Evolutionary conservation across 2,113 vertebrate species (phyloP), one percentile per base, ranked within the genome.

Genomic region (Cyanoliseus patagonus): DNA sequence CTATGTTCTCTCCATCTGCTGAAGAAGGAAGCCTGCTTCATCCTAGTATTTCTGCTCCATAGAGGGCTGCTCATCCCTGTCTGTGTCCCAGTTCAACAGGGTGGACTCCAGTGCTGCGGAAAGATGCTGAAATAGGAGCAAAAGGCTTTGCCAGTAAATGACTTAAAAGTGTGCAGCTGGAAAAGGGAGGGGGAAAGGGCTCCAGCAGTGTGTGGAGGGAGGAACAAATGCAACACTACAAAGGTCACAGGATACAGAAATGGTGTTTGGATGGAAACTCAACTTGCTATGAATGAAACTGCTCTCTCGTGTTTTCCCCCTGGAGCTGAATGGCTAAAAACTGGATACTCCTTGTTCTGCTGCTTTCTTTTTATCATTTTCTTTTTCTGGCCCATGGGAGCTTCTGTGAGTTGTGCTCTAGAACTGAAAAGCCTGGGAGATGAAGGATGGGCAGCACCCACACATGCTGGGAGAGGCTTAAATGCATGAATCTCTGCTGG

Each of bases 221-320:
- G 92, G 80, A 85, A 90, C 91, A 94, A 39, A 84, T 41, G 76
- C 86, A 95, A 2, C 88, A 3, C 93, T 73, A 17, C 91, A 94
- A 92, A 97, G 92, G 95, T 96, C 93, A 93, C 77, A 96, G 94
- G 91, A 92, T 94, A 4, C 70, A 81, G 94, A 70, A 86, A 70
- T 92, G 91, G 67, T 92, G 77, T 95, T 96, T 92, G 92, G 82
- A 95, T 97, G 97, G 96, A 96, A 97, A 97, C 86, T 94, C 51
- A 70, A 9, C 88, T 95, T 77, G 93, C 95, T 92, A 39, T 96
- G 95, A 97, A 96, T 97, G 92, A 97, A 95, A 78, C 9, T 77
- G 83, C 3, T 35, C 92, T 92, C 87, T 93, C 22, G 78, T 33
- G 61, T 64, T 95, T 96, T 97, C 96, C 95, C 95, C 63, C 53